Evolutionary conservation across 2,113 vertebrate species (phyloP).

Genomic region (Eidolon helvum): DNA sequence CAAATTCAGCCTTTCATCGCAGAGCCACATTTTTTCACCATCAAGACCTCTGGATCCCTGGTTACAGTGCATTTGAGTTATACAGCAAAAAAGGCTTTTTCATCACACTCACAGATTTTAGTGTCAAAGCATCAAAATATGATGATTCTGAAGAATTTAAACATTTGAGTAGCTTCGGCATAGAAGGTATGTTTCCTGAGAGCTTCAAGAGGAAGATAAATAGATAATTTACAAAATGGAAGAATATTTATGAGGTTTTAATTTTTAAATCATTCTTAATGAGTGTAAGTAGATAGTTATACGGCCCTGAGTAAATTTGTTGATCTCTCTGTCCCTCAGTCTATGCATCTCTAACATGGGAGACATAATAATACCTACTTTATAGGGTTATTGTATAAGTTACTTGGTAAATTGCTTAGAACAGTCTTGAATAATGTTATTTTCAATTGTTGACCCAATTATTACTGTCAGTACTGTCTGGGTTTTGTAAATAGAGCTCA

Average conservation of each 20-base stretch:
- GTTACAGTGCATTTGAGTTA: constrained; percentile 92
- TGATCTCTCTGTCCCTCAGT: neutral
- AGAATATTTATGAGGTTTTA: neutral
- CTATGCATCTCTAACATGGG: neutral
- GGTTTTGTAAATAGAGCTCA: neutral
- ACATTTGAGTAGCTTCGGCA: constrained; percentile 91
- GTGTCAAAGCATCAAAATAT: constrained; percentile 88
- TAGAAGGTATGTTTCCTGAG: constrained; percentile 89
- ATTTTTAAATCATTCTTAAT: neutral
- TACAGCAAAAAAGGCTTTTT: constrained; percentile 93
- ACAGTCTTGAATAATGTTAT: neutral
- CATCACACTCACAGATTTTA: constrained; percentile 86
- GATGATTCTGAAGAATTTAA: constrained; percentile 92
- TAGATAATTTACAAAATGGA: neutral
- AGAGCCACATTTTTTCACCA: constrained; percentile 95
- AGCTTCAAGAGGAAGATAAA: neutral
- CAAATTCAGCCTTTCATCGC: constrained; percentile 85
- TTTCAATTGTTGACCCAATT: neutral
- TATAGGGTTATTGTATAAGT: neutral
- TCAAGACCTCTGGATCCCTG: constrained; percentile 92
- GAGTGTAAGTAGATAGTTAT: neutral
- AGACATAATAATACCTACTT: neutral
- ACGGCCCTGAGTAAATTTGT: neutral
- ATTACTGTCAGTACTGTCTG: neutral
- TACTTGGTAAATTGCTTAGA: neutral